phyloP scores from a whole-genome alignment of 2,888 invertebrate species.

The Drosophila algonquin region DNA sequence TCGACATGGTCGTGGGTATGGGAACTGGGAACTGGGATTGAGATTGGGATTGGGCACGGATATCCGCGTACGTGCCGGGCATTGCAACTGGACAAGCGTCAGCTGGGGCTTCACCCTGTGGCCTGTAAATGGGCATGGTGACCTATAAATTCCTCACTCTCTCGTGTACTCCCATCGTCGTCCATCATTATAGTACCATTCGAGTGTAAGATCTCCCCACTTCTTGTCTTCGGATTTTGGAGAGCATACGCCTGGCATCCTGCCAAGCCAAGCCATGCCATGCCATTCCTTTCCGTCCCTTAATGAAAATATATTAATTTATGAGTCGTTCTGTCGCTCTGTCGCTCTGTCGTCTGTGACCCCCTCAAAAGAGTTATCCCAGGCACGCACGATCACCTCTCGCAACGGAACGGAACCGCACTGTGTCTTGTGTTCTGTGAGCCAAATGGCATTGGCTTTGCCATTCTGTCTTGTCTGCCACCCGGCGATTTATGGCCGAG shows the following conservation, averaged over 20 bases:
- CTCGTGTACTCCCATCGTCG: neutral
- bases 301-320: conserved; percentile 72
- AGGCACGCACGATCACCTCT: conserved; percentile 68
- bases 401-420: neutral
- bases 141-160: conserved; percentile 25
- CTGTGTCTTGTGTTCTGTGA: too few species aligned
- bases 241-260: conserved; percentile 25
- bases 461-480: conserved; percentile 67
- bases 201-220: neutral
- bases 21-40: conserved; percentile 17
- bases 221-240: neutral
- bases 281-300: conserved; percentile 27
- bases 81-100: conserved; percentile 31
- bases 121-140: conserved; percentile 12
- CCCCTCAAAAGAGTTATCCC: conserved; percentile 51
- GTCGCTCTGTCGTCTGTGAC: conserved; percentile 38
- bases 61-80: conserved; percentile 78
- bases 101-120: conserved; percentile 17
- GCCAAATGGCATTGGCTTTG: conserved; percentile 54
- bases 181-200: neutral
- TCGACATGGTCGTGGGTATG: conserved; percentile 19
- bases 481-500: conserved; percentile 59
- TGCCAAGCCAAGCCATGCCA: too few species aligned
- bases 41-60: conserved; percentile 69
- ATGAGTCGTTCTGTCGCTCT: conserved; percentile 47